phyloP scores from a whole-genome alignment of 2,797 vertebrate genomes.

The Acrossocheilus fasciatus region DNA sequence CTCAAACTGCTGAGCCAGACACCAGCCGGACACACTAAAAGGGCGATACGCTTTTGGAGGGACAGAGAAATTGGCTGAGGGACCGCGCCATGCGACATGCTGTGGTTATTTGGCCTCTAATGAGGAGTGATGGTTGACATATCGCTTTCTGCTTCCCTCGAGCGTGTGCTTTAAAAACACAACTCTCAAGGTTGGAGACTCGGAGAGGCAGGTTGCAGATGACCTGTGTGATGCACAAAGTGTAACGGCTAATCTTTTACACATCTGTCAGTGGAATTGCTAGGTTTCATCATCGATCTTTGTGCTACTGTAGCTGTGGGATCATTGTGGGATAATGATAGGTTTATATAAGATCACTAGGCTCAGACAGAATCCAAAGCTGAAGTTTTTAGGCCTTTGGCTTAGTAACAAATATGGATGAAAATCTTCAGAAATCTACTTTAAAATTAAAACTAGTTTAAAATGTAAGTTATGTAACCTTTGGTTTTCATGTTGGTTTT shows the following conservation, averaged over 20 bases:
- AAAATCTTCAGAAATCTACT: background rate
- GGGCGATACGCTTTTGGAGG: conserved; percentile 19
- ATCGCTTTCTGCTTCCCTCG: conserved; percentile 24
- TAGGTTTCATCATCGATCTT: background rate
- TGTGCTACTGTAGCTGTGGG: background rate
- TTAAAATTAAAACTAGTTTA: background rate
- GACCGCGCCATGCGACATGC: conserved; percentile 20
- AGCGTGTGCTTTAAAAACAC: conserved; percentile 38
- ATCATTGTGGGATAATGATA: background rate
- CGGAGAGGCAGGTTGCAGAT: conserved; percentile 13
- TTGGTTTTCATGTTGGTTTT: background rate
- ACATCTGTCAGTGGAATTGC: background rate
- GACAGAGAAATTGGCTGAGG: conserved; percentile 41
- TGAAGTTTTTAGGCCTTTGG: background rate
- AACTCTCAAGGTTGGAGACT: background rate
- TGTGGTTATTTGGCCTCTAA: conserved; percentile 45
- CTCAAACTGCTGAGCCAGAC: conserved; percentile 48
- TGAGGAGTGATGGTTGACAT: conserved; percentile 50
- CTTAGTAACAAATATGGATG: background rate
- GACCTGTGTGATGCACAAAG: conserved; percentile 7
- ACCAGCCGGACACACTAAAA: conserved; percentile 20
- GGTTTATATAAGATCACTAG: conserved; percentile 1
- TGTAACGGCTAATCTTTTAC: background rate
- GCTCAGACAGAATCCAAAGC: background rate
- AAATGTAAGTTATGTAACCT: background rate